phyloP scores from a whole-genome alignment of 2,888 invertebrate genomes.

The Cheiracanthium punctorium region DNA sequence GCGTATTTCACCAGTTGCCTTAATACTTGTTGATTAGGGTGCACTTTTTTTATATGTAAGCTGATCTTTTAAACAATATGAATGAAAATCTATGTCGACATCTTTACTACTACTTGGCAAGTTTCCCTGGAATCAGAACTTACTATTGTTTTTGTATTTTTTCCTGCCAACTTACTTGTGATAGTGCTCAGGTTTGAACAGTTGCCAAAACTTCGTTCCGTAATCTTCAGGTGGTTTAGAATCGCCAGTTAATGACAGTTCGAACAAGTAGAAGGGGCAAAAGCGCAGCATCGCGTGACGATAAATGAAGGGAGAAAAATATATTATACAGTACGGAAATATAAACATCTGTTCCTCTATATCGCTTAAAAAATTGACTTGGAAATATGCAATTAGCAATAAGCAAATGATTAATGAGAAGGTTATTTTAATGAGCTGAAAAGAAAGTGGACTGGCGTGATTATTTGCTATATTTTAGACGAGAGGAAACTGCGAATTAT shows the following conservation, averaged over 20 bases:
- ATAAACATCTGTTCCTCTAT: not conserved
- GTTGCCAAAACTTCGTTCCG: conserved; percentile 38
- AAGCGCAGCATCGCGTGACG: not conserved
- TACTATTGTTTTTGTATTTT: conserved; percentile 5
- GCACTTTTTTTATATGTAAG: not conserved
- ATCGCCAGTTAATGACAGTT: not conserved
- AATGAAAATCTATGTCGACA: not conserved
- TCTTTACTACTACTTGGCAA: conserved; percentile 41
- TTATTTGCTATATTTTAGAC: too few species aligned
- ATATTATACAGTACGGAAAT: not conserved
- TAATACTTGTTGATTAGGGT: not conserved
- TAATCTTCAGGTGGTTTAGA: conserved; percentile 51
- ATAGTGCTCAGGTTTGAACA: conserved; percentile 35
- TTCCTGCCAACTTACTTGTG: not conserved
- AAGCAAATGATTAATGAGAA: too few species aligned
- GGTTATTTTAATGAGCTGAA: too few species aligned
- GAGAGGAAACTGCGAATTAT: too few species aligned
- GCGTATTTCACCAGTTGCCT: not conserved
- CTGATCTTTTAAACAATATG: not conserved
- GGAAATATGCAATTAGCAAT: too few species aligned
- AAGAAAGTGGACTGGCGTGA: too few species aligned
- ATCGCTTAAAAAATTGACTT: not conserved
- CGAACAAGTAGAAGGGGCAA: not conserved
- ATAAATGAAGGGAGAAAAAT: not conserved
- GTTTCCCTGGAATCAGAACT: conserved; percentile 18